A percentile compares a stretch with the other conserved stretches of the same genome.
Evolutionary conservation across 2,113 vertebrate species (phyloP).

Genomic region (Alethe castanea): DNA sequence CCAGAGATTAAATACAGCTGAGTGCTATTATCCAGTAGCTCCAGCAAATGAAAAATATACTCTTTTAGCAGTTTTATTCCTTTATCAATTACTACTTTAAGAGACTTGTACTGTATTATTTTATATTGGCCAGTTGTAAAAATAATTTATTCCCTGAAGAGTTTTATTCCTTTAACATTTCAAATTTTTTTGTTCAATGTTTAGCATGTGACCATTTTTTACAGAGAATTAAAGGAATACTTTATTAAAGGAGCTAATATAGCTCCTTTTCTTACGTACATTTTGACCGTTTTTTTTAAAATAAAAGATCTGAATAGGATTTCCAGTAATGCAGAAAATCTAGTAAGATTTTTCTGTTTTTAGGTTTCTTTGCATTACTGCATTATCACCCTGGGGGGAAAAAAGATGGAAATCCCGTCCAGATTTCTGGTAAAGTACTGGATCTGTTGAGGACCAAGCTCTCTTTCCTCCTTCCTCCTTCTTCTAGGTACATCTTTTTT

Average conservation of each 20-base stretch:
- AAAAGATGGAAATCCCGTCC: not conserved
- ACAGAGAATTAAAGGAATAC: not conserved
- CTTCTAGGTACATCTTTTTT: not conserved
- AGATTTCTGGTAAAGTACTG: not conserved
- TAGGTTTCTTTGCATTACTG: not conserved
- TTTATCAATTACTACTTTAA: constrained; percentile 63
- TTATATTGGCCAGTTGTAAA: constrained; percentile 65
- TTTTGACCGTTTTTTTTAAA: not conserved
- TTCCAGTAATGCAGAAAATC: not conserved
- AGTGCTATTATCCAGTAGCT: constrained; percentile 42
- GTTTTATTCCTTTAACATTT: constrained; percentile 56
- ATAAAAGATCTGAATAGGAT: not conserved
- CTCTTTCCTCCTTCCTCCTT: not conserved
- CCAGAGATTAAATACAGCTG: constrained; percentile 49
- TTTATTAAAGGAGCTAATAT: not conserved
- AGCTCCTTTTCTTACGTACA: not conserved
- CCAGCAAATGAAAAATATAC: constrained; percentile 40
- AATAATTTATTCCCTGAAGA: constrained; percentile 43
- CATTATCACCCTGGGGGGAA: not conserved
- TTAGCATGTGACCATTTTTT: constrained; percentile 19
- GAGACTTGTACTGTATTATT: constrained; percentile 47
- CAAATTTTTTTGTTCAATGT: constrained; percentile 30
- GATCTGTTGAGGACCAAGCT: not conserved
- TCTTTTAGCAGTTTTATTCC: constrained; percentile 61
- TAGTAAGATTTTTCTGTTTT: not conserved